Evolutionary conservation across 64 coral and sea anemone species (phyloP), one percentile per base, ranked within the genome.

Genomic region (Dendrophyllia cribrosa): DNA sequence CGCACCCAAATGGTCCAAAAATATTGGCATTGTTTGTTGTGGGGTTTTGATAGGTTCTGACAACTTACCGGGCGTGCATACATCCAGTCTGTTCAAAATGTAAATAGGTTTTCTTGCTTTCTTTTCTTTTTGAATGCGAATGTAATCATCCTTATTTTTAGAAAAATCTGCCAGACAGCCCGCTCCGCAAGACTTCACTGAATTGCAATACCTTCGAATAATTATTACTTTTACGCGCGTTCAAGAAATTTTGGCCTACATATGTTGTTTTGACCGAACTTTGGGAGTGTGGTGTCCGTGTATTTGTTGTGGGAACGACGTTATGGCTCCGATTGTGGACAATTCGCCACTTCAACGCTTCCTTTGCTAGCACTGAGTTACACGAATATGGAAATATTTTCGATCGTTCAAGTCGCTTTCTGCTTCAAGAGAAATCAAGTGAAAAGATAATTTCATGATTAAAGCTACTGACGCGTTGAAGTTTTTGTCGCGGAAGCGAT

Each of bases 1-100:
- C 80, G 80, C 80, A 68, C 80, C 80, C 80, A 84, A 84, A 66
- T 84, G 80, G 80, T 68, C 62, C 51, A 67, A 82, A 75, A 67
- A 84, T 68, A 67, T 84, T 66, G 62, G 59, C 21, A 84, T 84
- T 84, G 80, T 84, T 51, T 46, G 19, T 11, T 44, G 20, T 7
- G 15, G 62, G 45, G 61, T 84, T 83, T 64, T 84, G 62, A 84
- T 84, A 84, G 80, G 80, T 23, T 11, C 14, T 47, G 52, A 43
- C 51, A 25, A 58, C 58, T 47, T 17, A 11, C 26, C 43, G 48
- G 80, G 80, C 62, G 44, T 84, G 44, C 60, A 67, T 84, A 84
- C 62, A 84, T 45, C 15, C 11, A 84, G 80, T 68, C 62, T 46
- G 20, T 22, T 84, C 15, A 45, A 48, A 84, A 84, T 84, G 80